Conservation (phyloP, 2,113 vertebrate species). For the Pandion haliaetus region DNA sequence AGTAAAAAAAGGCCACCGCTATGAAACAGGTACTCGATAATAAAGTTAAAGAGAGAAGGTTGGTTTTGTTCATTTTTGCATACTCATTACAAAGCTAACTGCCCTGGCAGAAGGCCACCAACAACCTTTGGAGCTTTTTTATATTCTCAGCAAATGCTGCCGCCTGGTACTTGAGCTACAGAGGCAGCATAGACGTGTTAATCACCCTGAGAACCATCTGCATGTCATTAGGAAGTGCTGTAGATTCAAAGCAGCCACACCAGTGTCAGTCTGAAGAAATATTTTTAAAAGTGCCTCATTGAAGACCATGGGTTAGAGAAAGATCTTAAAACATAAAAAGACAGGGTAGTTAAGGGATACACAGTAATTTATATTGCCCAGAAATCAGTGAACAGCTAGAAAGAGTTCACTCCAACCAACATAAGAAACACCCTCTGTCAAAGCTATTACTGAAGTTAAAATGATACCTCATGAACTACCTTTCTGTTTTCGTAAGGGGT, state of each 20-base stretch:
- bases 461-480: neutral
- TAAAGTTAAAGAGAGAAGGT: neutral
- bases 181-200: rapidly evolving
- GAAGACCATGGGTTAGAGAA: neutral
- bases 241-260: neutral
- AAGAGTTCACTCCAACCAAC: neutral
- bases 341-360: neutral
- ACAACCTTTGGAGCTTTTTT: neutral
- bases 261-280: neutral
- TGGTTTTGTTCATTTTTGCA: neutral
- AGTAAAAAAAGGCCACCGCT: neutral
- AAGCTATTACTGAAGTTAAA: neutral
- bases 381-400: neutral
- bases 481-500: neutral
- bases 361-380: neutral
- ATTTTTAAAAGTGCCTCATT: neutral
- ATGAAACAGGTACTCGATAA: neutral
- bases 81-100: neutral
- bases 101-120: neutral
- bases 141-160: neutral
- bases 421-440: neutral
- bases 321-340: neutral
- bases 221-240: neutral
- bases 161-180: neutral
- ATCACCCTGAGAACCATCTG: neutral